A percentile compares a stretch with the other conserved stretches of the same genome.
These are phyloP conservation scores for Latrodectus elegans DNA, from an alignment of 2,888 invertebrate genomes.

Conservation along the genomic window DNA sequence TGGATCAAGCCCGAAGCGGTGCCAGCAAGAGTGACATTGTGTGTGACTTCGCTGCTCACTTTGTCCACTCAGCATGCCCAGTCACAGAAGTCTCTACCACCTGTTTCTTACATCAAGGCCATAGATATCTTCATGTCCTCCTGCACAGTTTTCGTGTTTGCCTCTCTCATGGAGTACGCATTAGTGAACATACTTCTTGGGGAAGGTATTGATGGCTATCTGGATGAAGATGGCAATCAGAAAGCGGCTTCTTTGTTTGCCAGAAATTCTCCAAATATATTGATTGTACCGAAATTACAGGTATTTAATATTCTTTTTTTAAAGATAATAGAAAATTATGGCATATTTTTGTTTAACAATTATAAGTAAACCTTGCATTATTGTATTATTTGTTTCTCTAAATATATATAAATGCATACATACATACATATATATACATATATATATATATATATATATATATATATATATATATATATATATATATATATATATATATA, in stretches of 20 bases:
- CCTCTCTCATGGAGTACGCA: constrained; percentile 76
- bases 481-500: too few relatives aligned
- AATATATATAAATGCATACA: too few relatives aligned
- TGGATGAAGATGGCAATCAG: constrained; percentile 40
- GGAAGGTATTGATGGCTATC: constrained; percentile 25
- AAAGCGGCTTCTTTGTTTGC: not conserved
- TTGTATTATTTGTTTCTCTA: too few relatives aligned
- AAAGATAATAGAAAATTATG: too few relatives aligned
- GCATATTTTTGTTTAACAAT: too few relatives aligned
- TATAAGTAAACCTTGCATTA: too few relatives aligned
- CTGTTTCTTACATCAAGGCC: constrained; percentile 89
- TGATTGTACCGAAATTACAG: constrained; percentile 43
- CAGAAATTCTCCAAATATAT: constrained; percentile 12
- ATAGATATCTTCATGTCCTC: constrained; percentile 77
- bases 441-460: too few relatives aligned
- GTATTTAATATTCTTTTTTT: constrained; percentile 6
- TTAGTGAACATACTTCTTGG: constrained; percentile 75
- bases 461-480: too few relatives aligned
- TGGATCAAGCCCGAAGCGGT: constrained; percentile 97
- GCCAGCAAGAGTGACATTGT: constrained; percentile 92
- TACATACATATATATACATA: too few relatives aligned
- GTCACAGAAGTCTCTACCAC: constrained; percentile 91
- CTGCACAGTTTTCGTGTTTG: constrained; percentile 77
- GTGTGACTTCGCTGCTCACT: constrained; percentile 91
- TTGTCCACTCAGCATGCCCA: constrained; percentile 95